A percentile compares a stretch with the other conserved stretches of the same genome.
Conservation (phyloP, 2,113 vertebrate species). For the Glaucomys volans region DNA sequence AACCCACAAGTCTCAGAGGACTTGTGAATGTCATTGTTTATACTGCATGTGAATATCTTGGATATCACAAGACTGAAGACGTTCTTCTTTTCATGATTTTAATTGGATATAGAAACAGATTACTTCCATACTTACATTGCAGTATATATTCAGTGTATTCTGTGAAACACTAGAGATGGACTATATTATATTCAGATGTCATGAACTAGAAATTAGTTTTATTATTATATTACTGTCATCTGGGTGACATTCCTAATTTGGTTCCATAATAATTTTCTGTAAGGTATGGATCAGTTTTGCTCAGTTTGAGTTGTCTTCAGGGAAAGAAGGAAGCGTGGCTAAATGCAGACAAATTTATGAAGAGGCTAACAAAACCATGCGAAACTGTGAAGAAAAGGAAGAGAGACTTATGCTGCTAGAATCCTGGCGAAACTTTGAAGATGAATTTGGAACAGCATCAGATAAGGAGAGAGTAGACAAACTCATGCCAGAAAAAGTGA, state of each 20-base stretch:
- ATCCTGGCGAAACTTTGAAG: slow-evolving; percentile 95
- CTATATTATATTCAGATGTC: neutral
- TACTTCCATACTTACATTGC: neutral
- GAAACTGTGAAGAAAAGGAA: slow-evolving; percentile 97
- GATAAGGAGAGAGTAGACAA: slow-evolving; percentile 92
- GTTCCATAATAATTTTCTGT: neutral
- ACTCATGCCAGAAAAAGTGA: slow-evolving; percentile 98
- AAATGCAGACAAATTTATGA: slow-evolving; percentile 94
- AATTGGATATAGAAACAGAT: neutral
- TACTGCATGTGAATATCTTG: neutral
- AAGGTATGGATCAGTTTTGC: slow-evolving; percentile 99
- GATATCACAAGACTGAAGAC: neutral
- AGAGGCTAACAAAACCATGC: slow-evolving; percentile 96
- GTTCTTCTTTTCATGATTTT: neutral
- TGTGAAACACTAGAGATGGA: neutral
- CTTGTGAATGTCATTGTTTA: slow-evolving; percentile 21
- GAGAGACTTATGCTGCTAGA: slow-evolving; percentile 98
- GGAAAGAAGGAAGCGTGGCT: slow-evolving; percentile 87
- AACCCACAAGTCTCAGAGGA: neutral
- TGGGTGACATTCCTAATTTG: slow-evolving; percentile 59
- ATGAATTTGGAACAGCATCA: slow-evolving; percentile 90
- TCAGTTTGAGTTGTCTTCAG: slow-evolving; percentile 95
- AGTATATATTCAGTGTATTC: neutral
- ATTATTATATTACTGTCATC: neutral
- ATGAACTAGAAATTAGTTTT: neutral